phyloP scores from a whole-genome alignment of 2,113 vertebrate species.

The Lutjanus erythropterus region DNA sequence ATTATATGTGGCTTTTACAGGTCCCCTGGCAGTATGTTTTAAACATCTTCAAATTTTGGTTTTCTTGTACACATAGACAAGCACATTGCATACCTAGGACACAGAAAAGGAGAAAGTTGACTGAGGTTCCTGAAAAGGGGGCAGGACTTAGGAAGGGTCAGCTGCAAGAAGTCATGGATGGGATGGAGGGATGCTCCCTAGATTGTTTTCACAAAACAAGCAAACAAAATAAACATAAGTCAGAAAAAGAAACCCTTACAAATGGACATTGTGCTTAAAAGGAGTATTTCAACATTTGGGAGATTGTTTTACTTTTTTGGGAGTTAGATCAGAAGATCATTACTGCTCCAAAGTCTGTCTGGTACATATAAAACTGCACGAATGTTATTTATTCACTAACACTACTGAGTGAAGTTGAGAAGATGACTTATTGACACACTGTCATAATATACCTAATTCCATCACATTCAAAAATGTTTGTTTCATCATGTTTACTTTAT shows the following conservation, averaged over 20 bases:
- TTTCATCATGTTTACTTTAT: slow-evolving; percentile 37
- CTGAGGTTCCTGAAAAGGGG: too few species aligned
- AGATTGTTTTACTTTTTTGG: neutral
- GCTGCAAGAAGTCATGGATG: too few species aligned
- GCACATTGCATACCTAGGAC: too few species aligned
- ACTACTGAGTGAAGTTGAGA: slow-evolving; percentile 7
- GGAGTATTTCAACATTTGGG: neutral
- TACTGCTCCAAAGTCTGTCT: neutral
- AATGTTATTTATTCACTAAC: slow-evolving; percentile 4
- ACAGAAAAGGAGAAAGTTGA: too few species aligned
- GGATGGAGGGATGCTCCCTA: too few species aligned
- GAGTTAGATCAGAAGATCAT: neutral
- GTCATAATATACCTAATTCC: slow-evolving; percentile 2
- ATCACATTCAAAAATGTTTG: slow-evolving; percentile 40
- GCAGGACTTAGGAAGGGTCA: neutral
- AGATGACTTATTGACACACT: slow-evolving; percentile 5
- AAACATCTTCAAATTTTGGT: too few species aligned
- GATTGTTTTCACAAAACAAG: slow-evolving; percentile 1
- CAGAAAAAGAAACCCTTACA: neutral
- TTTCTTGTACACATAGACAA: too few species aligned
- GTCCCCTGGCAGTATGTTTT: too few species aligned
- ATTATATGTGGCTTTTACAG: too few species aligned
- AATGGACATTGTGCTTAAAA: neutral
- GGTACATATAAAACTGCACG: neutral
- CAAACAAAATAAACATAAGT: neutral